These are phyloP conservation scores for Sciurus niger DNA, from an alignment of 2,113 vertebrate species.

Conservation along the genomic window DNA sequence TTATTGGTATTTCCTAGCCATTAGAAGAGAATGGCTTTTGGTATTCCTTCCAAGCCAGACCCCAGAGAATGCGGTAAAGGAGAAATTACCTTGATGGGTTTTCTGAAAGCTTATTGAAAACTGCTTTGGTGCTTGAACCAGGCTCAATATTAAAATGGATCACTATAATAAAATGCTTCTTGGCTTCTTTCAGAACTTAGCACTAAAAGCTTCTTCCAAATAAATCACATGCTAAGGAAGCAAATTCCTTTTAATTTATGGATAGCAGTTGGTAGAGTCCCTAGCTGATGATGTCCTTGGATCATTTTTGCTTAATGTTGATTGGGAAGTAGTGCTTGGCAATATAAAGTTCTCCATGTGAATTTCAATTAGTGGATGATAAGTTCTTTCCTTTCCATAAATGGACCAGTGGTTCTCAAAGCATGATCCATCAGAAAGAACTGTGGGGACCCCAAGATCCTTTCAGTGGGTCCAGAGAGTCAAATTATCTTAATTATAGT, in stretches of 20 bases:
- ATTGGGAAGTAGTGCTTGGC: background rate
- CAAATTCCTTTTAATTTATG: slow-evolving; percentile 55
- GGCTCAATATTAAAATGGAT: slow-evolving; percentile 26
- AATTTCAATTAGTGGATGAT: background rate
- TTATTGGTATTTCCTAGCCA: slow-evolving; percentile 10
- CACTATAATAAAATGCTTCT: slow-evolving; percentile 31
- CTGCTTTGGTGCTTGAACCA: background rate
- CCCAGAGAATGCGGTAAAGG: background rate
- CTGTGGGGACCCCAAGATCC: too few species aligned
- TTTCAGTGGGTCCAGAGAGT: background rate
- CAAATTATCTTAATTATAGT: background rate
- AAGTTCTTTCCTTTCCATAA: slow-evolving; percentile 16
- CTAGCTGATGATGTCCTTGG: background rate
- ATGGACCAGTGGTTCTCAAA: background rate
- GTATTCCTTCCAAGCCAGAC: slow-evolving; percentile 14
- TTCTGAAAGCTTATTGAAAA: slow-evolving; percentile 55
- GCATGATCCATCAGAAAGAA: background rate
- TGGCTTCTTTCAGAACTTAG: slow-evolving; percentile 56
- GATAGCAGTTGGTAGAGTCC: background rate
- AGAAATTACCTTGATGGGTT: slow-evolving; percentile 31
- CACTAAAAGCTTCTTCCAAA: slow-evolving; percentile 63
- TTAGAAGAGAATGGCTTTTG: background rate
- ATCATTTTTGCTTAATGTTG: background rate
- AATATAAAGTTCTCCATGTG: background rate
- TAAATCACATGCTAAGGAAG: slow-evolving; percentile 59